A percentile compares a stretch with the other conserved stretches of the same genome.
phyloP scores from a whole-genome alignment of 1,140 invertebrate genomes.

The Halesus radiatus region DNA sequence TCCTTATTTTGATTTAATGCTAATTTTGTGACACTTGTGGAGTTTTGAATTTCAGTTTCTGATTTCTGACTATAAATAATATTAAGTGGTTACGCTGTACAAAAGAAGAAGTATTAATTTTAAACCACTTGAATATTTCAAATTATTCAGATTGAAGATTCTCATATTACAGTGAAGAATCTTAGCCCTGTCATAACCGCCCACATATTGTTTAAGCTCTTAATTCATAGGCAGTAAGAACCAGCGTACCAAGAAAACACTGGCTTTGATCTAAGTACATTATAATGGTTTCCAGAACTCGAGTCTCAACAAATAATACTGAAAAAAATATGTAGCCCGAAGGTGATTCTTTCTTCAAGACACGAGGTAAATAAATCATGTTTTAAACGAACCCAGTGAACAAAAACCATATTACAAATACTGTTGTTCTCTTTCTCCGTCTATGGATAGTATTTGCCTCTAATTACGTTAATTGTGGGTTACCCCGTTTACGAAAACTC shows the following conservation, averaged over 20 bases:
- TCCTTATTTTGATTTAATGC: no score
- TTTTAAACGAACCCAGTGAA: constrained; percentile 14
- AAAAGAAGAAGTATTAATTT: no score
- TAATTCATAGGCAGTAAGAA: constrained; percentile 3
- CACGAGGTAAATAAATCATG: constrained; percentile 8
- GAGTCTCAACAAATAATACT: neutral
- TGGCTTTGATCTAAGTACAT: neutral
- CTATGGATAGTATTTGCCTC: constrained; percentile 21
- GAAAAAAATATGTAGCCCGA: neutral
- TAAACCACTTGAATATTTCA: no score
- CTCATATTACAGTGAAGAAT: no score
- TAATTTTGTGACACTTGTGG: no score
- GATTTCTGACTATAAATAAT: no score
- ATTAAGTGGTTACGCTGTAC: no score
- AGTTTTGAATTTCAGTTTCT: no score
- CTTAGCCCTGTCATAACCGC: neutral
- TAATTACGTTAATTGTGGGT: constrained; percentile 32
- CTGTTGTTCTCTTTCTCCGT: neutral
- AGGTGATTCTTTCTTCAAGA: neutral
- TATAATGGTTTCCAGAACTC: neutral
- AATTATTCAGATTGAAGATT: no score
- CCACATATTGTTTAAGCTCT: constrained; percentile 9
- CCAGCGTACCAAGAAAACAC: neutral
- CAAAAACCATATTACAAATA: constrained; percentile 17
- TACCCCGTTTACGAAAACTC: constrained; percentile 23